Percentiles rank a stretch among this genome's conserved stretches.
Evolutionary conservation across 2,888 invertebrate genomes (phyloP).

Genomic region (Xanthorhoe designata): DNA sequence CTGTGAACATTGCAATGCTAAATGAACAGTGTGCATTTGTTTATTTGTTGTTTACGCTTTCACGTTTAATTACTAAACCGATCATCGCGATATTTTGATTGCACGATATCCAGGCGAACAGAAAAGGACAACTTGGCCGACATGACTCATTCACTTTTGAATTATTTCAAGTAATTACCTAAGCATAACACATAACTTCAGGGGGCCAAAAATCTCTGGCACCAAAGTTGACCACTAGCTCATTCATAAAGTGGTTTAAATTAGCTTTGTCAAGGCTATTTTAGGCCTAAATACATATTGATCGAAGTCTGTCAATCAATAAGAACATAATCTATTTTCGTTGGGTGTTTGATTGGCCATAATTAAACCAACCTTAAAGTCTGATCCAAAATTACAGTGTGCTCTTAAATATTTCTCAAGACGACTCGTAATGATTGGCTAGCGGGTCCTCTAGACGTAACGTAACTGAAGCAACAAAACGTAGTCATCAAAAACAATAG

Average conservation of each 20-base stretch:
- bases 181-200: too few species aligned
- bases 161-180: too few species aligned
- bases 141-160: too few species aligned
- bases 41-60: too few species aligned
- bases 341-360: slow-evolving; percentile 25
- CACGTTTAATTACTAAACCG: too few species aligned
- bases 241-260: neutral
- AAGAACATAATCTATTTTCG: slow-evolving; percentile 15
- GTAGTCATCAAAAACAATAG: neutral
- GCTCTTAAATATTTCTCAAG: slow-evolving; percentile 45
- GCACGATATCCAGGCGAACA: too few species aligned
- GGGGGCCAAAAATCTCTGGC: too few species aligned
- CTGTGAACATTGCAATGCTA: too few species aligned
- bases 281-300: slow-evolving; percentile 5
- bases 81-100: too few species aligned
- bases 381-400: slow-evolving; percentile 46
- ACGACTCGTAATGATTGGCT: slow-evolving; percentile 53
- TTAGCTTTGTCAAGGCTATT: neutral
- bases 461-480: neutral
- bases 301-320: slow-evolving; percentile 19
- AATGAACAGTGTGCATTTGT: too few species aligned
- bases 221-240: neutral
- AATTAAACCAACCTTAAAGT: slow-evolving; percentile 33
- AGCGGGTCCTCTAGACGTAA: slow-evolving; percentile 53
- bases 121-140: too few species aligned